Percentiles rank a stretch among this genome's conserved stretches.
Evolutionary conservation across 1,140 invertebrate species (phyloP).

Genomic region (Micrasema longulum): DNA sequence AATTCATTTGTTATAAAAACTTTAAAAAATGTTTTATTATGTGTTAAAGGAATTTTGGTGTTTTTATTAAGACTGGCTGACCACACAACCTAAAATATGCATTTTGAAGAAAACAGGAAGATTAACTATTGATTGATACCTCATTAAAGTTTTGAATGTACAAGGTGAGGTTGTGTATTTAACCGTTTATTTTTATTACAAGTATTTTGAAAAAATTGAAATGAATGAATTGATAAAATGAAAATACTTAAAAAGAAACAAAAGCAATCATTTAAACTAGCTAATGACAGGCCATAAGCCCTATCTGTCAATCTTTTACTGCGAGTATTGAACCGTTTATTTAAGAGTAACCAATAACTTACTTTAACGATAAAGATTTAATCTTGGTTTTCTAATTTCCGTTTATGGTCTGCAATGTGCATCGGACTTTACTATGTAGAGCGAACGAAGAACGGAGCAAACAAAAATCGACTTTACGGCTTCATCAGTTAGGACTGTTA

Average conservation of each 20-base stretch:
- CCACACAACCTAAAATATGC: no score
- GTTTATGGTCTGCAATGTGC: constrained; percentile 45
- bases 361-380: constrained; percentile 41
- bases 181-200: background rate
- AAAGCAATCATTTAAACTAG: no score
- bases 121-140: background rate
- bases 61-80: no score
- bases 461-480: no score
- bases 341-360: background rate
- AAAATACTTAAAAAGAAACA: background rate
- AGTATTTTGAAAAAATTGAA: background rate
- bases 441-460: constrained; percentile 1
- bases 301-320: background rate
- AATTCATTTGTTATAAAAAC: no score
- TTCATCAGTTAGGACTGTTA: no score
- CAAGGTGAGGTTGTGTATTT: background rate
- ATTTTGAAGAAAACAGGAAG: no score
- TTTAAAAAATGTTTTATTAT: background rate
- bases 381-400: constrained; percentile 50
- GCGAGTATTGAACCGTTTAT: constrained; percentile 4
- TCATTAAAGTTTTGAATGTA: background rate
- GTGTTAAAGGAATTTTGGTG: no score
- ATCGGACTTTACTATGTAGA: constrained; percentile 1
- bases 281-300: no score
- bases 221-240: background rate